Evolutionary conservation across 1,140 invertebrate species (phyloP).

Genomic region (Cecropterus lyciades): DNA sequence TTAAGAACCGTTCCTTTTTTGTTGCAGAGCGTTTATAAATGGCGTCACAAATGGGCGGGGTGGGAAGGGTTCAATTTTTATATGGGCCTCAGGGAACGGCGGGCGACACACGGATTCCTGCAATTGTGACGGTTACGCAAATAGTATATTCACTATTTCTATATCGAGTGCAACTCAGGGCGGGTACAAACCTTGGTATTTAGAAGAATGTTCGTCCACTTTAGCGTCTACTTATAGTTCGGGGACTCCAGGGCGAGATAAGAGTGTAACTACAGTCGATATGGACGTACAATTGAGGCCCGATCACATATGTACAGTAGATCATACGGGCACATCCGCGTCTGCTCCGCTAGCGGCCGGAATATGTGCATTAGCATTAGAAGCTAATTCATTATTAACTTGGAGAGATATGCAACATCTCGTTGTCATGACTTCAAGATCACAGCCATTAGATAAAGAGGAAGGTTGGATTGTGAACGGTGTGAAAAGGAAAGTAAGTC

Average conservation of each 20-base stretch:
- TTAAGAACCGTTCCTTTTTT: constrained; percentile 64
- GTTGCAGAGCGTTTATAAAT: constrained; percentile 94
- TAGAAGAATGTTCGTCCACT: constrained; percentile 98
- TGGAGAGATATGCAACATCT: constrained; percentile 99
- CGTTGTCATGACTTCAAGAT: constrained; percentile 94
- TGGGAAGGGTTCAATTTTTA: constrained; percentile 98
- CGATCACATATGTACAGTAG: constrained; percentile 93
- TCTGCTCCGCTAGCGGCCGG: constrained; percentile 97
- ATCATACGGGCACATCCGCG: constrained; percentile 96
- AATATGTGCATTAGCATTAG: constrained; percentile 95
- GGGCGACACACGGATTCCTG: constrained; percentile 97
- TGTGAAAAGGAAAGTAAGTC: constrained; percentile 95
- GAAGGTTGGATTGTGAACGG: constrained; percentile 96
- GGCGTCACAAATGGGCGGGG: constrained; percentile 96
- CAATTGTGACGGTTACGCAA: constrained; percentile 99
- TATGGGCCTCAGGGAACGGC: constrained; percentile 99
- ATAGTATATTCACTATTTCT: constrained; percentile 98
- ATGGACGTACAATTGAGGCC: constrained; percentile 94
- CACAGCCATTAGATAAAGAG: constrained; percentile 92
- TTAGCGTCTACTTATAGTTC: constrained; percentile 98
- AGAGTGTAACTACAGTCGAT: constrained; percentile 96
- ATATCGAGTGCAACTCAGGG: constrained; percentile 98
- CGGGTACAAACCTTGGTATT: constrained; percentile 97
- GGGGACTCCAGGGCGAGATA: constrained; percentile 96
- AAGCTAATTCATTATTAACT: constrained; percentile 95